Base-by-base conservation (phyloP, 2,888 invertebrate species). In the Mantis religiosa region DNA sequence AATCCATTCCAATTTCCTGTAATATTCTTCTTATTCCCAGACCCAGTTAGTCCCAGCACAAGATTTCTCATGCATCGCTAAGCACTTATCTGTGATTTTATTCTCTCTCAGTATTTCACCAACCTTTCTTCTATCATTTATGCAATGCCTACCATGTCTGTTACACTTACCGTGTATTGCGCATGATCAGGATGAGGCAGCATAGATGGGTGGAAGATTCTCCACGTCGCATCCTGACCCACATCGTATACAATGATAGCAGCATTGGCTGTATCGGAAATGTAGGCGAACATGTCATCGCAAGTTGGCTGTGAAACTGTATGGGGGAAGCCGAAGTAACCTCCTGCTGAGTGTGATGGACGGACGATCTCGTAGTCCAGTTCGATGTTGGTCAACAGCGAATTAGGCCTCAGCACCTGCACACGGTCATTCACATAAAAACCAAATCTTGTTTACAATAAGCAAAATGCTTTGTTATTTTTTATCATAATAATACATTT, bases 101-200 rank as follows among this genome's bases (percentile, higher is more conserved):
- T n/a, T n/a, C n/a, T n/a, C n/a, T n/a, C n/a, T n/a, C n/a, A n/a
- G n/a, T n/a, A n/a, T n/a, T n/a, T n/a, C n/a, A n/a, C n/a, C n/a
- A n/a, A n/a, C n/a, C n/a, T n/a, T n/a, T n/a, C n/a, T n/a, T n/a
- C n/a, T n/a, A n/a, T n/a, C n/a, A n/a, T 27, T 15, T 82, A 8
- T 82, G 2, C 20, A 20, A 9, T 9, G 34, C 6, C 3, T 8
- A 34, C 3, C 34, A 9, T 83, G 83, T 4, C 85, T 3, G 9
- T 15, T 9, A 30, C 15, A 86, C 90, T 90, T 85, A 93, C 93
- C 92, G 95, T 95, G 90, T 96, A 96, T 91, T 96, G 96, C 0
- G 96, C 95, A 91, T 96, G 95, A 92, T 97, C 96, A 0, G 97
- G 97, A 93, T 97, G 96, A 0, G 97, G 97, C 93, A 96, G 97